These are phyloP conservation scores for Apolygus lucorum DNA, from an alignment of 1,140 invertebrate genomes.

Conservation along the genomic window DNA sequence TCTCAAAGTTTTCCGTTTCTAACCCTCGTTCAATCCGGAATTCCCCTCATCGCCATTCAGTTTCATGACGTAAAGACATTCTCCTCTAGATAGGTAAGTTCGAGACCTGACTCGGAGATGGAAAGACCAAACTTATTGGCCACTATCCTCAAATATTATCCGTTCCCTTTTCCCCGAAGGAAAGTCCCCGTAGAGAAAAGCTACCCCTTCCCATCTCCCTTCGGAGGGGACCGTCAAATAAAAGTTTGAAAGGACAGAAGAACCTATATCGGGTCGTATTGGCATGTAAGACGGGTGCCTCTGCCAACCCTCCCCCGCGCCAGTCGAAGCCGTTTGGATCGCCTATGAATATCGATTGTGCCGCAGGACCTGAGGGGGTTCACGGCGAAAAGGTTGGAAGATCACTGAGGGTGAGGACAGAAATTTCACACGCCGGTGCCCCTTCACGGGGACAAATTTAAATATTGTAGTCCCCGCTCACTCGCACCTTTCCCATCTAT, in stretches of 20 bases:
- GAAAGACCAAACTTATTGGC: neutral
- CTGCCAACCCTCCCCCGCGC: neutral
- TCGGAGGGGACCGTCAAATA: neutral
- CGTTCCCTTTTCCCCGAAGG: neutral
- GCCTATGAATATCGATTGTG: neutral
- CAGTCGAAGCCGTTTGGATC: neutral
- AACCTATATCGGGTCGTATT: neutral
- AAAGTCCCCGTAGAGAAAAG: neutral
- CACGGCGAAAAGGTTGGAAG: neutral
- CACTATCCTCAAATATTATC: neutral
- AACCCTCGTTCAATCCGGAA: neutral
- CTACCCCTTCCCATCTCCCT: neutral
- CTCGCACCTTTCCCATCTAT: neutral
- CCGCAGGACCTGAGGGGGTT: neutral
- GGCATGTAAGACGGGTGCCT: neutral
- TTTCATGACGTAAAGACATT: neutral
- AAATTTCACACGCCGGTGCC: neutral
- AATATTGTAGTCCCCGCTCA: neutral
- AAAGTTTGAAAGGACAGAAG: neutral
- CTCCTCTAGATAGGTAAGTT: neutral
- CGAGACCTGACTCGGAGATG: neutral
- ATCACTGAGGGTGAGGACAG: neutral
- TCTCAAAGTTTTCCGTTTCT: too few relatives aligned
- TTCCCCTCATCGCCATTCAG: neutral
- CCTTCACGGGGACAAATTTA: neutral